A percentile compares a stretch with the other conserved stretches of the same genome.
Conservation (phyloP, 1,140 invertebrate species). For the Radopholus similis region DNA sequence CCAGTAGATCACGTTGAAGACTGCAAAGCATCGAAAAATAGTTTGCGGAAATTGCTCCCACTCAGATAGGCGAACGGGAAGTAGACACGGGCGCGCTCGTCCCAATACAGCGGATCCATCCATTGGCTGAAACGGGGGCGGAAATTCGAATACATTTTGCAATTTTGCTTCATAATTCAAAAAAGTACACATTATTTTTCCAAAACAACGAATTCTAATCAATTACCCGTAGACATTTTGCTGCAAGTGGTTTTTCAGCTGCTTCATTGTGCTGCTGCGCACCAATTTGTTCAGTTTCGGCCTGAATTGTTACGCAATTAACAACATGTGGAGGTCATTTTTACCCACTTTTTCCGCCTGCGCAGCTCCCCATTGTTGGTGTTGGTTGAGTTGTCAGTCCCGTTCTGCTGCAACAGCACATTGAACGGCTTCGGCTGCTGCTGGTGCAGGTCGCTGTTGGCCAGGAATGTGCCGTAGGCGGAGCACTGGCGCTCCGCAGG, state of each 20-base stretch:
- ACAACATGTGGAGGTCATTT: too few relatives aligned
- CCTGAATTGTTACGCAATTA: too few relatives aligned
- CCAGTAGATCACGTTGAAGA: conserved; percentile 43
- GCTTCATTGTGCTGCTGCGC: neutral
- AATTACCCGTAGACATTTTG: neutral
- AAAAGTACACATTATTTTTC: neutral
- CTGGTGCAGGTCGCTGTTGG: too few relatives aligned
- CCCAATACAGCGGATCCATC: conserved; percentile 45
- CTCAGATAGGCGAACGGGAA: conserved; percentile 8
- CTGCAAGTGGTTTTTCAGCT: neutral
- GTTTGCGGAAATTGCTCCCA: neutral
- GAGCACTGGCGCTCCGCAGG: too few relatives aligned
- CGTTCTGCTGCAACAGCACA: too few relatives aligned
- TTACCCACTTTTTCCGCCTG: neutral
- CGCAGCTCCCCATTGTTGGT: neutral
- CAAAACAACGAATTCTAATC: neutral
- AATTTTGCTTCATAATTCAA: neutral
- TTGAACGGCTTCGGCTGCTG: too few relatives aligned
- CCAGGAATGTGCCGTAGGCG: too few relatives aligned
- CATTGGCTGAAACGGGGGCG: conserved; percentile 22
- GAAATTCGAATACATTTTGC: neutral
- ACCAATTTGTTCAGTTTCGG: neutral
- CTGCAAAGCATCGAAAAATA: conserved; percentile 4
- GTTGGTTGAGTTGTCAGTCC: too few relatives aligned
- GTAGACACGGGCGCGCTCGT: conserved; percentile 26